phyloP scores from a whole-genome alignment of 2,888 invertebrate genomes.

The Acholoe squamosa region DNA sequence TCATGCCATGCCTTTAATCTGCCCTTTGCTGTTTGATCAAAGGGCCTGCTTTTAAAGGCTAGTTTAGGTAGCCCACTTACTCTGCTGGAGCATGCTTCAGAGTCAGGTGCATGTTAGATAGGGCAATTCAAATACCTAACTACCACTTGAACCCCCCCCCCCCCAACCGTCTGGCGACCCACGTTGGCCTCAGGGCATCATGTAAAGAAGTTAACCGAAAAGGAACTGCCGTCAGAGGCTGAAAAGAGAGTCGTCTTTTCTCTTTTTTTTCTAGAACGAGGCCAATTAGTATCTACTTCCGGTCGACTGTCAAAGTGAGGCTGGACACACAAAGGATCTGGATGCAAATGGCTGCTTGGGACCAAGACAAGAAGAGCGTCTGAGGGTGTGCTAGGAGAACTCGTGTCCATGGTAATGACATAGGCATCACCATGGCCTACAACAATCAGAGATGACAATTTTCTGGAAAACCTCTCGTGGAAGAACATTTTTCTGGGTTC shows the following conservation, averaged over 20 bases:
- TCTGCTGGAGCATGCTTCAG: too few relatives aligned
- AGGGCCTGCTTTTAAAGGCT: not conserved
- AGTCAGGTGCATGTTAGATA: not conserved
- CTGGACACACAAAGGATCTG: not conserved
- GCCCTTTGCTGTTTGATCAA: not conserved
- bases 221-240: not conserved
- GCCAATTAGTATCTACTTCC: conserved; percentile 30
- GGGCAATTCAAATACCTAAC: not conserved
- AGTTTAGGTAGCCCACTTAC: not conserved
- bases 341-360: not conserved
- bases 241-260: not conserved
- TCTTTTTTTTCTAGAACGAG: conserved; percentile 26
- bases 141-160: not conserved
- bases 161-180: not conserved
- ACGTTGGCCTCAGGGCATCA: not conserved
- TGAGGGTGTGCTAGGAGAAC: conserved; percentile 15
- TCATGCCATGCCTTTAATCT: too few relatives aligned
- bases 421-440: not conserved
- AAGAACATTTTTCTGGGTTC: not conserved
- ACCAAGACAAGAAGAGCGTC: not conserved
- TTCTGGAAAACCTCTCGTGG: not conserved
- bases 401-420: not conserved
- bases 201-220: not conserved
- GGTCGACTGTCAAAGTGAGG: conserved; percentile 29
- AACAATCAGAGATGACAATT: not conserved